Evolutionary conservation across 1,140 invertebrate genomes (phyloP).

Genomic region (Choristoneura fumiferana): DNA sequence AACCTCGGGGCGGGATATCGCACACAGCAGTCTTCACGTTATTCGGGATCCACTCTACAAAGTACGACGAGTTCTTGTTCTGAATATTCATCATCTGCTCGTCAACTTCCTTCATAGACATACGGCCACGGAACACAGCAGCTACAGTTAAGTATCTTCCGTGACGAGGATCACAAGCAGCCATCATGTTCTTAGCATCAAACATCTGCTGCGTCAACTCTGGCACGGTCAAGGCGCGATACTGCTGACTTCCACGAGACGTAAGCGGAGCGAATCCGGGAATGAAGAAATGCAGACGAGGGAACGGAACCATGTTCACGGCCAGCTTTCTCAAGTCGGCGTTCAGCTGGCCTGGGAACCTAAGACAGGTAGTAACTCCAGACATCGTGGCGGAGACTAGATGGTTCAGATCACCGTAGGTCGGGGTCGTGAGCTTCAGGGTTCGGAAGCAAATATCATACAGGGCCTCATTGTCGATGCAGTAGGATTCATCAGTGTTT

Average conservation of each 20-base stretch:
- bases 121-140: conserved; percentile 93
- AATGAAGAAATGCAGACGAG: conserved; percentile 96
- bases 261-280: conserved; percentile 96
- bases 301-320: conserved; percentile 97
- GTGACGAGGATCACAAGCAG: conserved; percentile 94
- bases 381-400: conserved; percentile 87
- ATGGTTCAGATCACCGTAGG: conserved; percentile 87
- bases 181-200: conserved; percentile 97
- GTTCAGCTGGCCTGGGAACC: conserved; percentile 90
- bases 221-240: conserved; percentile 89
- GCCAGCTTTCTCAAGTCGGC: conserved; percentile 91
- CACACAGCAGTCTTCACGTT: conserved; percentile 88
- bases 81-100: conserved; percentile 92
- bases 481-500: conserved; percentile 88
- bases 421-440: conserved; percentile 86
- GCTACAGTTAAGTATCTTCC: conserved; percentile 94
- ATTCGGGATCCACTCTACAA: conserved; percentile 91
- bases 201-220: conserved; percentile 96
- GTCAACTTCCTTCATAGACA: conserved; percentile 95
- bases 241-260: conserved; percentile 90
- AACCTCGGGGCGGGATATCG: conserved; percentile 84
- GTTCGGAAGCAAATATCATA: conserved; percentile 87
- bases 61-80: conserved; percentile 90
- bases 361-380: conserved; percentile 87
- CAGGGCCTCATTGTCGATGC: conserved; percentile 87